Evolutionary conservation across 1,140 invertebrate genomes (phyloP).

Genomic region (Panagrolaimus sp.): DNA sequence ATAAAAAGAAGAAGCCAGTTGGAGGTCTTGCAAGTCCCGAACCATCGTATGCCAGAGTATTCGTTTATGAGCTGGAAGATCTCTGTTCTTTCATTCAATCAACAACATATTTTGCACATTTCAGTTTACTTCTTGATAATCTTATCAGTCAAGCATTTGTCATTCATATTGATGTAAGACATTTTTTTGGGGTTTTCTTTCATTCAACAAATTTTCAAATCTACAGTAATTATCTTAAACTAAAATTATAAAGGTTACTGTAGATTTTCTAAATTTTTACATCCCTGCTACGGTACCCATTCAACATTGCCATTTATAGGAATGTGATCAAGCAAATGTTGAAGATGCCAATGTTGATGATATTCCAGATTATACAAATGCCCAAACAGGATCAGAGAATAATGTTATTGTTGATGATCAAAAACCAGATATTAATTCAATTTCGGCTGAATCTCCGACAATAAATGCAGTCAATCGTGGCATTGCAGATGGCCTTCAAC

Average conservation of each 20-base stretch:
- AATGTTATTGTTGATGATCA: too few species aligned
- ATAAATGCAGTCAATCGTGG: background rate
- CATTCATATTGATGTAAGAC: conserved; percentile 9
- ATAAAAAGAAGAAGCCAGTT: background rate
- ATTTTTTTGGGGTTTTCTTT: background rate
- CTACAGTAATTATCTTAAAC: background rate
- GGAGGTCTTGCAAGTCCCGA: background rate
- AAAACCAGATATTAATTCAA: too few species aligned
- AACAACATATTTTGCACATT: background rate
- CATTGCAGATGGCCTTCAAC: background rate
- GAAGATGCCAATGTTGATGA: conserved; percentile 24
- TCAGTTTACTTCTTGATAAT: background rate
- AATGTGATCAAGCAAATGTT: conserved; percentile 25
- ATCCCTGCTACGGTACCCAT: background rate
- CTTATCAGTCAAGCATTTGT: background rate
- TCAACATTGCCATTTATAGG: conserved; percentile 16
- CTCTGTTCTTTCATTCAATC: background rate
- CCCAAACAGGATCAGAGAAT: too few species aligned
- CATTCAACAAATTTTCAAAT: background rate
- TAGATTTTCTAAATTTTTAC: background rate
- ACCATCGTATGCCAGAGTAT: conserved; percentile 3
- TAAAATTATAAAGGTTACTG: background rate
- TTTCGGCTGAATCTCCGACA: background rate
- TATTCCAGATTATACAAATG: too few species aligned
- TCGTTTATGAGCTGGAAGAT: conserved; percentile 4